These are phyloP conservation scores for Drosophila vallismaia DNA, from an alignment of 2,888 invertebrate genomes.

Conservation along the genomic window DNA sequence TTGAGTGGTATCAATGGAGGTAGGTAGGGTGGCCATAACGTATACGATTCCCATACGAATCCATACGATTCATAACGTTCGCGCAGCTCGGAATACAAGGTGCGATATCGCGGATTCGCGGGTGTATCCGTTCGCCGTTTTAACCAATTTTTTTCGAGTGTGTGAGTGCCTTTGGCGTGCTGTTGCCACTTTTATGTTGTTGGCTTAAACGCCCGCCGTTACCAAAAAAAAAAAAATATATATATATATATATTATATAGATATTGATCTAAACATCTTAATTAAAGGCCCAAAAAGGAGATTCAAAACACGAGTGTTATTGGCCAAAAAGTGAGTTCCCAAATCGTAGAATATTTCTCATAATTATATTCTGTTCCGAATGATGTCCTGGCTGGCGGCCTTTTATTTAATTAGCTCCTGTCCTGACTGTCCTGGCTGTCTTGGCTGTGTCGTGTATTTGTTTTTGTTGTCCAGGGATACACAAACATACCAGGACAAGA, in stretches of 20 bases:
- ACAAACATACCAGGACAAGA: conserved; percentile 24
- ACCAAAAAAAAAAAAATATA: background rate
- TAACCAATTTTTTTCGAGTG: conserved; percentile 9
- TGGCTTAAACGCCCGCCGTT: conserved; percentile 3
- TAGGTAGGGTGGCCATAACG: background rate
- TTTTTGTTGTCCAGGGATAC: conserved; percentile 37
- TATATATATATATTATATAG: background rate
- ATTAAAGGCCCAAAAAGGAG: background rate
- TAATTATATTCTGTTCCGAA: background rate
- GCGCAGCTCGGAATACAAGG: conserved; percentile 3
- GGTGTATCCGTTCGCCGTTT: background rate
- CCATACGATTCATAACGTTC: conserved; percentile 4
- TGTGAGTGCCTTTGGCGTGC: conserved; percentile 33
- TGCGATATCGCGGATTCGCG: conserved; percentile 2
- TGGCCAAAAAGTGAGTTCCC: conserved; percentile 2
- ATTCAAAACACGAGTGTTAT: background rate
- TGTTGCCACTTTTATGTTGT: conserved; percentile 21
- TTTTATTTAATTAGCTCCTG: conserved; percentile 20
- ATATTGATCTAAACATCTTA: background rate
- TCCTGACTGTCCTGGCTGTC: conserved; percentile 8
- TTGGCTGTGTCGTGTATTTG: background rate
- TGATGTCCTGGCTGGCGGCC: background rate
- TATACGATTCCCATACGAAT: background rate
- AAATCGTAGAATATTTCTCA: background rate
- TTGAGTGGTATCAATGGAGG: background rate